These are phyloP conservation scores for Henricia sp. DNA, from an alignment of 53 echinoderm and acorn worm genomes.

Conservation along the genomic window DNA sequence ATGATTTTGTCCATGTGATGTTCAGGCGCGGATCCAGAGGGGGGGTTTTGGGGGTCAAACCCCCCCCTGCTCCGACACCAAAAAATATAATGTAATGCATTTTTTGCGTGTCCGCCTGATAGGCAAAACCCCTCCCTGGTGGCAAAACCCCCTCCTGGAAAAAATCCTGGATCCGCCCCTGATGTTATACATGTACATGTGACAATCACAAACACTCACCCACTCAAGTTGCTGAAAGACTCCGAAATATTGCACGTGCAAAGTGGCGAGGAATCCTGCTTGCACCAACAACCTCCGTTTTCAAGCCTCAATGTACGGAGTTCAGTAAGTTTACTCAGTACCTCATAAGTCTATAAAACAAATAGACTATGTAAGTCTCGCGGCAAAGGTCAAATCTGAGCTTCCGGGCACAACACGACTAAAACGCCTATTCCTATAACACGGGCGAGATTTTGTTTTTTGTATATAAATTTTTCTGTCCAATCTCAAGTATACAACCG, in stretches of 20 bases:
- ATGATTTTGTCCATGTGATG: too few relatives aligned
- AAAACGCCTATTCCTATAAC: too few relatives aligned
- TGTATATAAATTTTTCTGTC: not conserved
- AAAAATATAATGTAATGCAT: too few relatives aligned
- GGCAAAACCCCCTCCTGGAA: too few relatives aligned
- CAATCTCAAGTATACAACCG: not conserved
- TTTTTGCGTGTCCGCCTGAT: too few relatives aligned
- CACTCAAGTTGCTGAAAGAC: constrained; percentile 25
- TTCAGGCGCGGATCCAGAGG: too few relatives aligned
- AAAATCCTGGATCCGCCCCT: too few relatives aligned
- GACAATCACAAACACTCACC: not conserved
- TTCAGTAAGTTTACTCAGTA: constrained; percentile 26
- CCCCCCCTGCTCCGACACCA: too few relatives aligned
- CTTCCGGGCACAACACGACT: too few relatives aligned
- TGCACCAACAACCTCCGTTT: constrained; percentile 55
- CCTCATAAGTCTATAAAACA: constrained; percentile 4
- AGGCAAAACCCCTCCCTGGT: too few relatives aligned
- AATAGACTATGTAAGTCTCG: not conserved
- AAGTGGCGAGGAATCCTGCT: not conserved
- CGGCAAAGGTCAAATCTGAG: not conserved
- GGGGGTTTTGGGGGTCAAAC: too few relatives aligned
- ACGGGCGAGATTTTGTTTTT: not conserved
- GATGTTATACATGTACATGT: too few relatives aligned
- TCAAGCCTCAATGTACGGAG: constrained; percentile 35
- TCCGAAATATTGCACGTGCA: constrained; percentile 49